Conservation (phyloP, 2,888 invertebrate species). For the Crepidodera aurea region DNA sequence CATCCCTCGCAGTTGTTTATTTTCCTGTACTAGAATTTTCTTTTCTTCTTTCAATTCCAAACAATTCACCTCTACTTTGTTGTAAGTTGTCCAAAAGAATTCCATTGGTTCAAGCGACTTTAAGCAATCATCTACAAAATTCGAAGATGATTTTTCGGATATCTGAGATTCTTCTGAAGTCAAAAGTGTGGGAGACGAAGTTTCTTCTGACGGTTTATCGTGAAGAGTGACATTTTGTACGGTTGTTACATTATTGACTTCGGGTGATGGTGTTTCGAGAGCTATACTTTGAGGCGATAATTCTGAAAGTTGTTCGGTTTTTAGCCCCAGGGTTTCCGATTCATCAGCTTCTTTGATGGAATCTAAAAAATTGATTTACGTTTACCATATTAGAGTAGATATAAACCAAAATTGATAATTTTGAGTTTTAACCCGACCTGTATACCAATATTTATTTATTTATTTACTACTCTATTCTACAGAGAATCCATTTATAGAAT, state of each 20-base stretch:
- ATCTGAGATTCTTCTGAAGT: neutral
- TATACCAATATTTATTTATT: too few relatives aligned
- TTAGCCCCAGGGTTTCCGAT: neutral
- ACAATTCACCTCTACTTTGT: constrained; percentile 60
- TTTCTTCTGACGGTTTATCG: constrained; percentile 15
- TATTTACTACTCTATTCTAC: too few relatives aligned
- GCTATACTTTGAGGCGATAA: constrained; percentile 7
- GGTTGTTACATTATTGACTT: constrained; percentile 17
- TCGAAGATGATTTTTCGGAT: constrained; percentile 8
- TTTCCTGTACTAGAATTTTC: constrained; percentile 61
- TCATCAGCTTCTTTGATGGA: neutral
- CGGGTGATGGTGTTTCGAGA: constrained; percentile 22
- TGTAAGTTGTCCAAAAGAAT: constrained; percentile 65
- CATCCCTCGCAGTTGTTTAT: constrained; percentile 58
- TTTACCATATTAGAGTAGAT: too few relatives aligned
- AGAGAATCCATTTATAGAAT: too few relatives aligned
- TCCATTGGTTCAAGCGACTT: constrained; percentile 57
- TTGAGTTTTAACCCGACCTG: too few relatives aligned
- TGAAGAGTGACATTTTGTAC: constrained; percentile 29
- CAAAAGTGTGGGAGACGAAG: constrained; percentile 2
- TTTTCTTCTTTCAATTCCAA: constrained; percentile 61
- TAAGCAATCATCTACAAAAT: constrained; percentile 42
- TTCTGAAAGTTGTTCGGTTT: neutral
- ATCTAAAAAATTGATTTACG: too few relatives aligned
- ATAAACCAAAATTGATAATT: too few relatives aligned